Percentiles rank a stretch among this genome's conserved stretches.
phyloP scores from a whole-genome alignment of 2,113 vertebrate species.

The Actenoides hombroni region DNA sequence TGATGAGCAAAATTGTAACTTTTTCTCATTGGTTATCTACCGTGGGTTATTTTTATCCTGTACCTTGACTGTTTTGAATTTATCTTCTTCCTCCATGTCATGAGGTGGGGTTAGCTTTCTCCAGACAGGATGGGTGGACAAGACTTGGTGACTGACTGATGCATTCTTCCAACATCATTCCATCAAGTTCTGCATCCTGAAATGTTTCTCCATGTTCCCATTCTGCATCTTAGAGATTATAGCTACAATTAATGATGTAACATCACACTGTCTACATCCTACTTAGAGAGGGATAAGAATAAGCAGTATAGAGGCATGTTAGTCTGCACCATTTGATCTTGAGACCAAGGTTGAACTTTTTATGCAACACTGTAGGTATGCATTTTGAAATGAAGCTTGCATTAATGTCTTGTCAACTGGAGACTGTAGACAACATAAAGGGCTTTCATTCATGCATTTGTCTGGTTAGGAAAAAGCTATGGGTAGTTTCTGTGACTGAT shows the following conservation, averaged over 20 bases:
- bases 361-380: not conserved
- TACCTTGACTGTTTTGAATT: not conserved
- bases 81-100: not conserved
- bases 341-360: not conserved
- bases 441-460: rapidly evolving
- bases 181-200: not conserved
- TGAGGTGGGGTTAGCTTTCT: not conserved
- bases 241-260: not conserved
- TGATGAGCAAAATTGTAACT: not conserved
- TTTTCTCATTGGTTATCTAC: not conserved
- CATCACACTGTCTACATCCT: not conserved
- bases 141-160: not conserved
- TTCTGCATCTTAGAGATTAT: not conserved
- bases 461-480: not conserved
- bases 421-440: not conserved
- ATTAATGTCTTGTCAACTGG: not conserved
- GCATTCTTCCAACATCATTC: not conserved
- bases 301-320: not conserved
- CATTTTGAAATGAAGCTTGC: not conserved
- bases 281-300: not conserved
- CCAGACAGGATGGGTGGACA: not conserved
- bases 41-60: not conserved
- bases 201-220: not conserved
- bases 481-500: not conserved
- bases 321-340: not conserved